These are phyloP conservation scores for Drosophila pegasa DNA, from an alignment of 2,888 invertebrate genomes.

Conservation along the genomic window DNA sequence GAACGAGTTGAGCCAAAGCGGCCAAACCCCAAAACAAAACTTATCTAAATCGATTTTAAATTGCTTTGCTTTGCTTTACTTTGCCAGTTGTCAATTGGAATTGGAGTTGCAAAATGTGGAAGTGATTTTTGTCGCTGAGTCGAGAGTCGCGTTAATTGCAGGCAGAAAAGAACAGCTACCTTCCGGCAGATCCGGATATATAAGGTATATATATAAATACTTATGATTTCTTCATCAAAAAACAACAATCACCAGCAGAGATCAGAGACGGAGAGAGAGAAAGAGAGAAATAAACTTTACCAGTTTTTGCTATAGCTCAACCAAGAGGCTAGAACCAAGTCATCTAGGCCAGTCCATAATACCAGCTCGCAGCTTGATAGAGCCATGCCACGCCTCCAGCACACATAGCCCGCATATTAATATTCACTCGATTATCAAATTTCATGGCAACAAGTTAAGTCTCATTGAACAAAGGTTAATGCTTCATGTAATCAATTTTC, in stretches of 20 bases:
- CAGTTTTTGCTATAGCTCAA: background rate
- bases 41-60: slow-evolving; percentile 63
- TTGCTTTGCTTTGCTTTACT: slow-evolving; percentile 35
- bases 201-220: background rate
- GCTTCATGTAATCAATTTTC: background rate
- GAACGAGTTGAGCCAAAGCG: slow-evolving; percentile 1
- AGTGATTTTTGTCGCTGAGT: slow-evolving; percentile 48
- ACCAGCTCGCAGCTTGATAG: background rate
- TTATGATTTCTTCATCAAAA: background rate
- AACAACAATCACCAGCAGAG: background rate
- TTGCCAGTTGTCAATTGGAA: slow-evolving; percentile 39
- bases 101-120: slow-evolving; percentile 55
- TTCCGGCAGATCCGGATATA: slow-evolving; percentile 11
- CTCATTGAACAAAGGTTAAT: background rate
- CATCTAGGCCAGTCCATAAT: background rate
- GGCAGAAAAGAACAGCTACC: slow-evolving; percentile 31
- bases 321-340: background rate
- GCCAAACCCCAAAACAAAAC: slow-evolving; percentile 33
- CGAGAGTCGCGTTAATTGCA: slow-evolving; percentile 36
- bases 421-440: background rate
- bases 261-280: background rate
- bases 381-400: background rate
- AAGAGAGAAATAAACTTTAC: background rate
- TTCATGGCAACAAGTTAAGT: background rate
- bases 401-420: too few species aligned